Percentiles rank a stretch among this genome's conserved stretches.
Evolutionary conservation across 2,113 vertebrate species (phyloP).

Genomic region (Nettapus auritus): DNA sequence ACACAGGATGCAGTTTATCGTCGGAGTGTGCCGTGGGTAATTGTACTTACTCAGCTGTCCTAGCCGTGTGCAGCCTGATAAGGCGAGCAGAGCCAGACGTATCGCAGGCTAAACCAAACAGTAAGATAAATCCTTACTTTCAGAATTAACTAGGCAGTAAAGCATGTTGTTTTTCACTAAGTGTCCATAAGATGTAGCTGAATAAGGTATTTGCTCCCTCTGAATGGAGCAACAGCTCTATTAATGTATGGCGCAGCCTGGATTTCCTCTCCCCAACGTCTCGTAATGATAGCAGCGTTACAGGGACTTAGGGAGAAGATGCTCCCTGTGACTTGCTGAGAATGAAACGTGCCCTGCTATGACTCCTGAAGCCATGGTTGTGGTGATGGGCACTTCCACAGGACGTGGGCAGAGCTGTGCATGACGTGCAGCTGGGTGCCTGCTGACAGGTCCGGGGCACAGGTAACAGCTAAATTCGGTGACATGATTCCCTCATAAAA

Average conservation of each 20-base stretch:
- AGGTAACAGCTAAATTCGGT: accelerated
- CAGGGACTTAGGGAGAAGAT: neutral
- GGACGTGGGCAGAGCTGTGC: neutral
- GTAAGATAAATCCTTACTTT: neutral
- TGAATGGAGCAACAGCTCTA: neutral
- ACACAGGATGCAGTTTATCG: neutral
- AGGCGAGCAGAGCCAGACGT: neutral
- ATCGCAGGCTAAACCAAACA: neutral
- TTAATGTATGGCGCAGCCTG: neutral
- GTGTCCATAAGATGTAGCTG: neutral
- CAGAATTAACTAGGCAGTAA: neutral
- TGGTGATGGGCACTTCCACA: accelerated
- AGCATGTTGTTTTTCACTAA: neutral
- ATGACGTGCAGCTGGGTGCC: accelerated
- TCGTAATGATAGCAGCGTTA: accelerated
- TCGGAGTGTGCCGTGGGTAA: neutral
- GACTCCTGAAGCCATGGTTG: accelerated
- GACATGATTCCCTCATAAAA: too few species aligned
- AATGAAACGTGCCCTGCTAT: accelerated
- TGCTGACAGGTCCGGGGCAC: neutral
- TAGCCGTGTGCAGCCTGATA: neutral
- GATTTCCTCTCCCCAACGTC: neutral
- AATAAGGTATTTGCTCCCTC: neutral
- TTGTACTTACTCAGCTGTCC: neutral
- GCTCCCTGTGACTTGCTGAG: neutral